Base-by-base conservation (phyloP, 2,888 invertebrate genomes). In the Melangyna quadrimaculata region DNA sequence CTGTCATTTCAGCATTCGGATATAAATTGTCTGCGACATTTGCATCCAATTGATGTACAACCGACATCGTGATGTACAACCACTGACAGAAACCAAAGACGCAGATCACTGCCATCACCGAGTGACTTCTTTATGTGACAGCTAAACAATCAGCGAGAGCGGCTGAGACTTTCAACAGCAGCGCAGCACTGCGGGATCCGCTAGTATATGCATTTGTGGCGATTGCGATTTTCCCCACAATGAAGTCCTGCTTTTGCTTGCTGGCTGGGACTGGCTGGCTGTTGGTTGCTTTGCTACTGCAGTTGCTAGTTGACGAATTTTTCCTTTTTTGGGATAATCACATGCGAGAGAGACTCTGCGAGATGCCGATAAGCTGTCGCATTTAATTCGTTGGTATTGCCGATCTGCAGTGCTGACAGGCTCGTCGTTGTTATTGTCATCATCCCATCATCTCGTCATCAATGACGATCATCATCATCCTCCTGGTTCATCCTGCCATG, bases 1-100 rank as follows among this genome's bases (percentile, higher is more conserved):
- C 78, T 82, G 82, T 87, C 87, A 82, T 87, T 87, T 78, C 82
- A 82, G 78, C 22, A 80, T 87, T 86, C 86, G 87, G 80, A 83
- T 87, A 87, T 87, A 88, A 87, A 88, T 87, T 88, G 87, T 87
- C 88, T 87, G 74, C 87, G 84, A 87, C 84, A 88, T 88, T 88
- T 88, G 88, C 88, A 88, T 88, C 88, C 88, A 88, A 88, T 88
- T 88, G 88, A 88, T 88, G 87, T 87, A 87, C 87, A 87, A 87
- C 88, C 87, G 87, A 88, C 88, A 88, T 73, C 70, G 77, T 86
- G 86, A 86, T 86, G 81, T 81, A 86, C 73, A 86, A 78, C 73
- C 86, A 22, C 29, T 65, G 81, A 81, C 81, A 81, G 77, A 55
- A 81, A 73, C 19, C 69, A 37, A 80, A 77, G 84, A 72, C 72